Evolutionary conservation across 2,888 invertebrate genomes (phyloP).

Genomic region (Bellardia bayeri): DNA sequence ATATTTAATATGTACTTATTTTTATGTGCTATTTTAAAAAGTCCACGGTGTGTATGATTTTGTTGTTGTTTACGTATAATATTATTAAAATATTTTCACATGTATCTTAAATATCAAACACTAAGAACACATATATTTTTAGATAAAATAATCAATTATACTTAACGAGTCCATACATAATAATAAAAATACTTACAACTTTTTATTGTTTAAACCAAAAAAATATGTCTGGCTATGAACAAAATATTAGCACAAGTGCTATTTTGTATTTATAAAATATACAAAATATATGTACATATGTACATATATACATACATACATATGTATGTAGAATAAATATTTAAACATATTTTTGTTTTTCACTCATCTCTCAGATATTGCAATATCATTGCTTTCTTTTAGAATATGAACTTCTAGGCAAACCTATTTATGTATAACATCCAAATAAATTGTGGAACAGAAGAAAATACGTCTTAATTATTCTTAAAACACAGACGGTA

Average conservation of each 20-base stretch:
- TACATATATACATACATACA: no score
- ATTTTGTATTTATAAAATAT: not conserved
- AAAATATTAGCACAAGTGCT: conserved; percentile 1
- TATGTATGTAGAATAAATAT: no score
- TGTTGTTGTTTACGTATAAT: not conserved
- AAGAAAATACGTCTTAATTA: not conserved
- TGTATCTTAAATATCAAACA: not conserved
- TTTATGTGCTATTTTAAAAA: conserved; percentile 19
- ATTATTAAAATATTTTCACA: not conserved
- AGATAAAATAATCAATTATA: no score
- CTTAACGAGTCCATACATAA: no score
- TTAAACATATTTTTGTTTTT: no score
- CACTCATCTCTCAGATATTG: not conserved
- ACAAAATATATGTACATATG: no score
- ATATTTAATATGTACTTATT: not conserved
- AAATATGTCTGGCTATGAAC: not conserved
- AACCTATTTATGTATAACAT: not conserved
- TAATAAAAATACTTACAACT: not conserved
- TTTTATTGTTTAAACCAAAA: not conserved
- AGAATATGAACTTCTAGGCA: not conserved
- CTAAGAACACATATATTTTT: no score
- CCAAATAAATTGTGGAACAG: not conserved
- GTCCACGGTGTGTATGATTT: not conserved
- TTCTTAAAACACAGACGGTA: conserved; percentile 22
- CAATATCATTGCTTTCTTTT: not conserved